Conservation (phyloP, 2,797 vertebrate genomes). For the Pseudopleuronectes americanus region DNA sequence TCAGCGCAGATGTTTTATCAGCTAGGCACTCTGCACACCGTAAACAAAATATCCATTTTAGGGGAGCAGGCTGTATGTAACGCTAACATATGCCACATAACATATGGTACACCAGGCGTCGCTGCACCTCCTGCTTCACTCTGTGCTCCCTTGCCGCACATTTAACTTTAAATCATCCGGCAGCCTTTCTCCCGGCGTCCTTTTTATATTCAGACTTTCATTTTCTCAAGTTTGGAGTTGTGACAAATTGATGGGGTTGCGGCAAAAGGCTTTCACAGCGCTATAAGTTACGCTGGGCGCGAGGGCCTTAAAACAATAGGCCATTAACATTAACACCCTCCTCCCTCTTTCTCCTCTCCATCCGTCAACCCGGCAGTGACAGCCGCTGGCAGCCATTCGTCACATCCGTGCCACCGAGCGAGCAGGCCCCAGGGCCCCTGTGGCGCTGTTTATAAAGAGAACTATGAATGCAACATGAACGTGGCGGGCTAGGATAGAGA, state of each 20-base stretch:
- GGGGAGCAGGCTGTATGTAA: constrained; percentile 43
- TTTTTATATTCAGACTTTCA: constrained; percentile 50
- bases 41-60: constrained; percentile 58
- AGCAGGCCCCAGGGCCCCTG: constrained; percentile 40
- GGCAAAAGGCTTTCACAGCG: constrained; percentile 59
- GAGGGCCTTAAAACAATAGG: constrained; percentile 74
- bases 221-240: constrained; percentile 60
- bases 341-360: constrained; percentile 21
- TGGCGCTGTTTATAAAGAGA: constrained; percentile 62
- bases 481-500: constrained; percentile 49
- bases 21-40: constrained; percentile 24
- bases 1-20: constrained; percentile 54
- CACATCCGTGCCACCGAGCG: constrained; percentile 56
- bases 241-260: constrained; percentile 69
- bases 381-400: constrained; percentile 71
- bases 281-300: constrained; percentile 59
- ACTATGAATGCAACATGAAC: constrained; percentile 64
- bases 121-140: constrained; percentile 36
- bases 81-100: constrained; percentile 40
- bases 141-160: constrained; percentile 21
- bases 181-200: constrained; percentile 25
- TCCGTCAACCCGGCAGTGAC: constrained; percentile 65
- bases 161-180: constrained; percentile 64
- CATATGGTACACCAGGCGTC: constrained; percentile 46
- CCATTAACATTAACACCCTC: constrained; percentile 66